phyloP scores from a whole-genome alignment of 2,888 invertebrate genomes.

The Cordylochernes scorpioides region DNA sequence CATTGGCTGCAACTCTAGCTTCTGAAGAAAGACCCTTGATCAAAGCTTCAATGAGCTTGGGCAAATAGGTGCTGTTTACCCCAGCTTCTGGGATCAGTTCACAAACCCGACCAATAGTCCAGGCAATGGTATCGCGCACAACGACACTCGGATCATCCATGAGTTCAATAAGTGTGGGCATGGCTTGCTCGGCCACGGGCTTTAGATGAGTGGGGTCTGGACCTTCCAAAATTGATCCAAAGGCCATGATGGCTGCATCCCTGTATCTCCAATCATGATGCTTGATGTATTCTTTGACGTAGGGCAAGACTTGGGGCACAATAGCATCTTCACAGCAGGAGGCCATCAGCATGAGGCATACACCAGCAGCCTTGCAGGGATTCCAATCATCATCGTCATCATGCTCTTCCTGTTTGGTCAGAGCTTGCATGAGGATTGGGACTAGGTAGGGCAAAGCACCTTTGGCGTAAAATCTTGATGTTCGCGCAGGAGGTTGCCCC shows the following conservation, averaged over 20 bases:
- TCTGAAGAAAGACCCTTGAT: constrained; percentile 55
- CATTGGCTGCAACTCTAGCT: constrained; percentile 85
- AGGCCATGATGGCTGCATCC: constrained; percentile 96
- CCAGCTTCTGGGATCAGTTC: constrained; percentile 87
- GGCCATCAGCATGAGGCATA: constrained; percentile 87
- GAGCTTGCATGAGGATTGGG: constrained; percentile 68
- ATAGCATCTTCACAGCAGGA: constrained; percentile 92
- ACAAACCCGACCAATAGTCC: constrained; percentile 93
- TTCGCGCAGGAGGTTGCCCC: constrained; percentile 72
- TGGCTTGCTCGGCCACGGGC: constrained; percentile 79
- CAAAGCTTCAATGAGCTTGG: constrained; percentile 32
- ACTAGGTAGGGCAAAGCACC: constrained; percentile 83
- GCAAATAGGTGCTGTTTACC: constrained; percentile 55
- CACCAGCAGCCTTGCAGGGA: constrained; percentile 94
- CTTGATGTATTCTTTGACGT: constrained; percentile 79
- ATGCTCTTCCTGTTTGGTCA: constrained; percentile 85
- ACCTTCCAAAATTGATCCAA: constrained; percentile 66
- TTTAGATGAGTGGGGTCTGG: constrained; percentile 60
- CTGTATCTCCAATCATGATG: constrained; percentile 68
- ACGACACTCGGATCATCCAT: constrained; percentile 82
- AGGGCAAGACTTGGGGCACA: constrained; percentile 79
- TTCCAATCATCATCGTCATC: constrained; percentile 99
- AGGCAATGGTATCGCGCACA: constrained; percentile 87
- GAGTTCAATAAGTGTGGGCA: constrained; percentile 75
- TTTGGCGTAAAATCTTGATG: constrained; percentile 88